Evolutionary conservation across 2,113 vertebrate species (phyloP).

Genomic region (Callopanchax toddi): DNA sequence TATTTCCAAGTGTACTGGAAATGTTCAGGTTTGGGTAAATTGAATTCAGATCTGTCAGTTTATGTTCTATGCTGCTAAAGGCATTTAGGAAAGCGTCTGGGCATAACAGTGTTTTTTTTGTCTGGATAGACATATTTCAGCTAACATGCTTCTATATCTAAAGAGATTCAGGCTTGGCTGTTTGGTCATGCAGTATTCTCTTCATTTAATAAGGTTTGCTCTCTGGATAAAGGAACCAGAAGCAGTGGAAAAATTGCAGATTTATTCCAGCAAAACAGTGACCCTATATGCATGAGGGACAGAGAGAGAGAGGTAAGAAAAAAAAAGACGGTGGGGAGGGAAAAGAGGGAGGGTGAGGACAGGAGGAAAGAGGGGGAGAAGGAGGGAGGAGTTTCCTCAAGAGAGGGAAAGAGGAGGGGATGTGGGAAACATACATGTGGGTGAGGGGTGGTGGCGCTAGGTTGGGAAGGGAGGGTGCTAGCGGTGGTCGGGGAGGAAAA

Average conservation of each 20-base stretch:
- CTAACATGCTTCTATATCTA: not conserved
- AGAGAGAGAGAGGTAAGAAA: conserved; percentile 12
- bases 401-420: conserved; percentile 52
- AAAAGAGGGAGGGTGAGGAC: conserved; percentile 48
- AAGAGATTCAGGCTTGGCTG: conserved; percentile 3
- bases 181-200: conserved; percentile 6
- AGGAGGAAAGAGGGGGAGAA: conserved; percentile 16
- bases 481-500: conserved; percentile 56
- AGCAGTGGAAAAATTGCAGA: not conserved
- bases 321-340: conserved; percentile 26
- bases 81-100: not conserved
- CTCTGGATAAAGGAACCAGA: conserved; percentile 2
- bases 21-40: conserved; percentile 1
- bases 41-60: conserved; percentile 3
- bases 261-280: conserved; percentile 22
- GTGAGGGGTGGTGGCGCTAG: conserved; percentile 24
- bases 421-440: conserved; percentile 62
- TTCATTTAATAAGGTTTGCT: conserved; percentile 19
- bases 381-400: conserved; percentile 39
- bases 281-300: conserved; percentile 3
- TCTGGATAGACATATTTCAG: not conserved
- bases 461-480: not conserved
- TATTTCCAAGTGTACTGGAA: conserved; percentile 20
- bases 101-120: not conserved
- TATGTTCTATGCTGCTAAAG: not conserved